Evolutionary conservation across 2,797 vertebrate species (phyloP).

Genomic region (Paguma larvata): DNA sequence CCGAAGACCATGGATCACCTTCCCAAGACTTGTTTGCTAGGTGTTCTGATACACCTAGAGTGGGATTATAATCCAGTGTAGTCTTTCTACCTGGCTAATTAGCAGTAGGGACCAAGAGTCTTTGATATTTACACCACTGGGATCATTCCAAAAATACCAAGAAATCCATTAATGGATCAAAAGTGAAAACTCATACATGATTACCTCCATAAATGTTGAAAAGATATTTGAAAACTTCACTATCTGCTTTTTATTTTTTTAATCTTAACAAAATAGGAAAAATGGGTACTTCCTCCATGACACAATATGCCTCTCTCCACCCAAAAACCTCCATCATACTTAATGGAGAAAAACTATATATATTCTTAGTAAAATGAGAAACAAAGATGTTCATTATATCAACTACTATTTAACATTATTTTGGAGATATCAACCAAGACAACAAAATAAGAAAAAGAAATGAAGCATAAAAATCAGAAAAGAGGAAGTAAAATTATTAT

Average conservation of each 20-base stretch:
- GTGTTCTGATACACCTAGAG: background rate
- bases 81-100: background rate
- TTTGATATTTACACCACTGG: background rate
- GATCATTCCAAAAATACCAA: background rate
- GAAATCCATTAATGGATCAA: background rate
- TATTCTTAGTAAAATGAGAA: background rate
- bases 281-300: background rate
- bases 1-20: background rate
- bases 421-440: background rate
- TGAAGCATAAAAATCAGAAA: background rate
- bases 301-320: background rate
- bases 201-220: background rate
- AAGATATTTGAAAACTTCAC: background rate
- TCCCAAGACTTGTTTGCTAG: background rate
- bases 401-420: background rate
- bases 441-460: conserved; percentile 33
- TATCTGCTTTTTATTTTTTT: background rate
- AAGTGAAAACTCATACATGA: background rate
- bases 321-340: background rate
- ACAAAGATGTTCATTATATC: background rate
- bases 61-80: background rate
- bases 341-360: background rate
- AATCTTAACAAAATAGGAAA: conserved; percentile 1
- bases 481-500: background rate
- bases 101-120: background rate